A percentile compares a stretch with the other conserved stretches of the same genome.
These are phyloP conservation scores for Harpalus rubripes DNA, from an alignment of 2,888 invertebrate genomes.

Conservation along the genomic window DNA sequence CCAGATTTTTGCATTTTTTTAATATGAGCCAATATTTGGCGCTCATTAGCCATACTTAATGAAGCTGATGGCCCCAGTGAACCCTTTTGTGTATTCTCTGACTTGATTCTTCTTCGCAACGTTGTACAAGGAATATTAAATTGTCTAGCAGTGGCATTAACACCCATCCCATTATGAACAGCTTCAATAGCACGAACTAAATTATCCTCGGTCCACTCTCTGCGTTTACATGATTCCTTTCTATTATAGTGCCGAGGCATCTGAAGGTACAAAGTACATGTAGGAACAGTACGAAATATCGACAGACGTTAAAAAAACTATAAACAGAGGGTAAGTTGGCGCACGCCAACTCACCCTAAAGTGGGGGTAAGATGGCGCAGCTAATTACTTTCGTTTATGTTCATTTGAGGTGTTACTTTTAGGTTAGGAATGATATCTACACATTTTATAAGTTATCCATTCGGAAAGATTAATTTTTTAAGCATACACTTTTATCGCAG, in stretches of 20 bases:
- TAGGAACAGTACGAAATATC: neutral
- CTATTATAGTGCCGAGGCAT: neutral
- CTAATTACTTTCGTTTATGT: neutral
- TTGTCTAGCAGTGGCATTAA: neutral
- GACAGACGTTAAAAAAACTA: neutral
- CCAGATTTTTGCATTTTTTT: conserved; percentile 62
- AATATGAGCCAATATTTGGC: neutral
- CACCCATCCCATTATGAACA: neutral
- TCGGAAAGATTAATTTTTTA: neutral
- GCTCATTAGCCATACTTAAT: neutral
- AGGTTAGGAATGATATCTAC: neutral
- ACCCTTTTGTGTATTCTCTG: neutral
- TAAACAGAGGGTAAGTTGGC: neutral
- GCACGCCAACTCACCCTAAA: neutral
- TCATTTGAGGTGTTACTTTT: neutral
- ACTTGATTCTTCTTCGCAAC: neutral
- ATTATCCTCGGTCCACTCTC: neutral
- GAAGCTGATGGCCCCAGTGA: neutral
- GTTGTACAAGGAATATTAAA: neutral
- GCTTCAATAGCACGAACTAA: neutral
- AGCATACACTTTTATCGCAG: neutral
- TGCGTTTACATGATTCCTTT: neutral
- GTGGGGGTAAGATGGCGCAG: neutral
- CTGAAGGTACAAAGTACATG: neutral
- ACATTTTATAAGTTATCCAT: neutral